Evolutionary conservation across 2,797 vertebrate genomes (phyloP), one percentile per base, ranked within the genome.

Genomic region (Poecilia wingei): DNA sequence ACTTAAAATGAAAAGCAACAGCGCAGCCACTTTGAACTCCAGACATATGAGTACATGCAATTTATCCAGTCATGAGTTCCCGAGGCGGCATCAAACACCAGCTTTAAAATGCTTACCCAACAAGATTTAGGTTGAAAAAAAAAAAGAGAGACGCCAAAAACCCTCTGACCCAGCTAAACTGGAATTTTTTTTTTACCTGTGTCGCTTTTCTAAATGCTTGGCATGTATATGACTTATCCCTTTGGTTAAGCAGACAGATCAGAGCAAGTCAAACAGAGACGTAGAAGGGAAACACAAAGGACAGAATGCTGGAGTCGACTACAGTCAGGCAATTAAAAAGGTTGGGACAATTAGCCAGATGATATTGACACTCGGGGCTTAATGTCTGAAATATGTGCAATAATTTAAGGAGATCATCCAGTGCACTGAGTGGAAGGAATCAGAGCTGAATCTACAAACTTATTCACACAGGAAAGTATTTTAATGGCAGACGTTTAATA

Each of bases 341-440:
- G 51, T 45, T 57, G 71, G 82, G 83, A 86, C 72, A 81, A 91
- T 92, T 88, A 89, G 83, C 79, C 78, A 82, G 80, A 78, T 87
- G 83, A 87, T 79, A 84, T 86, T 45, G 76, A 88, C 79, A 85
- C 85, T 77, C 61, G 16, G 0, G 90, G 89, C 87, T 91, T 88
- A 90, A 82, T 79, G 82, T 91, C 84, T 84, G 75, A 88, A 83
- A 86, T 80, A 79, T 80, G 82, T 83, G 85, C 82, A 82, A 84
- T 89, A 57, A 84, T 88, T 88, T 80, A 86, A 84, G 80, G 55
- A 75, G 76, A 80, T 75, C 16, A n/a, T 84, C 71, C 79, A 75
- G 80, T 76, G 80, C 81, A 77, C 28, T 36, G 71, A 84, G 76
- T 22, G 68, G 72, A 82, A 72, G 45, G 82, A 87, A 84, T 86